These are phyloP conservation scores for Hycleus phaleratus DNA, from an alignment of 1,140 invertebrate genomes.

Conservation along the genomic window DNA sequence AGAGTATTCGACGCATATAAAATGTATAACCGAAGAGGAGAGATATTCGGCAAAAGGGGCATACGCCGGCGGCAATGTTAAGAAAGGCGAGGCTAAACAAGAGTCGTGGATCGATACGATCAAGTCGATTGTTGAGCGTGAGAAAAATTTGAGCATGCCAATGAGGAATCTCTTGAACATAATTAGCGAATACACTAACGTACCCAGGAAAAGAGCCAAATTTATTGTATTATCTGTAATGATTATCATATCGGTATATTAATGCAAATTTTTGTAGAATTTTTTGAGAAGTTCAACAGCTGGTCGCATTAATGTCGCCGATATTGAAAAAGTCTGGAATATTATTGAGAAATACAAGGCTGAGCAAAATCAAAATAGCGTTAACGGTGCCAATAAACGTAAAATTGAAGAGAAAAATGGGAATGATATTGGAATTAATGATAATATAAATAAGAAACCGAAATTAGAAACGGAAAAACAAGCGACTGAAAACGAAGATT, in stretches of 20 bases:
- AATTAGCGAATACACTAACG: slow-evolving; percentile 72
- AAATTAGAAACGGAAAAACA: slow-evolving; percentile 22
- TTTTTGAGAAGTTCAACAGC: slow-evolving; percentile 57
- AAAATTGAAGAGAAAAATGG: slow-evolving; percentile 6
- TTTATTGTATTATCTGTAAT: slow-evolving; percentile 51
- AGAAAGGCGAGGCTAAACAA: slow-evolving; percentile 88
- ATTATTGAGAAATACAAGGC: slow-evolving; percentile 58
- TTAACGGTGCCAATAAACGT: slow-evolving; percentile 16
- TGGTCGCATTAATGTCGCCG: slow-evolving; percentile 45
- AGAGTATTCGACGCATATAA: slow-evolving; percentile 75
- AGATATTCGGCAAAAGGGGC: slow-evolving; percentile 82
- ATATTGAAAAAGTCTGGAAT: slow-evolving; percentile 59
- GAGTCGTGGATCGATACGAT: slow-evolving; percentile 80
- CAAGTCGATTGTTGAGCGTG: slow-evolving; percentile 59
- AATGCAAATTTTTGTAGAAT: slow-evolving; percentile 43
- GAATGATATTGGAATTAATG: slow-evolving; percentile 17
- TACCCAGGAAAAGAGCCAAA: slow-evolving; percentile 85
- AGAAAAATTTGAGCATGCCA: slow-evolving; percentile 47
- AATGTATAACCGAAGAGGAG: slow-evolving; percentile 86
- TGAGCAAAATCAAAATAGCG: slow-evolving; percentile 18
- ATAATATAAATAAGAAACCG: slow-evolving; percentile 11
- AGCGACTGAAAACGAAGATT: slow-evolving; percentile 29
- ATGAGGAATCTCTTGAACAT: slow-evolving; percentile 59
- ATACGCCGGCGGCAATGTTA: slow-evolving; percentile 52
- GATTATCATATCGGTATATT: not conserved